These are phyloP conservation scores for Brachystomella parvula DNA, from an alignment of 1,140 invertebrate species.

Conservation along the genomic window DNA sequence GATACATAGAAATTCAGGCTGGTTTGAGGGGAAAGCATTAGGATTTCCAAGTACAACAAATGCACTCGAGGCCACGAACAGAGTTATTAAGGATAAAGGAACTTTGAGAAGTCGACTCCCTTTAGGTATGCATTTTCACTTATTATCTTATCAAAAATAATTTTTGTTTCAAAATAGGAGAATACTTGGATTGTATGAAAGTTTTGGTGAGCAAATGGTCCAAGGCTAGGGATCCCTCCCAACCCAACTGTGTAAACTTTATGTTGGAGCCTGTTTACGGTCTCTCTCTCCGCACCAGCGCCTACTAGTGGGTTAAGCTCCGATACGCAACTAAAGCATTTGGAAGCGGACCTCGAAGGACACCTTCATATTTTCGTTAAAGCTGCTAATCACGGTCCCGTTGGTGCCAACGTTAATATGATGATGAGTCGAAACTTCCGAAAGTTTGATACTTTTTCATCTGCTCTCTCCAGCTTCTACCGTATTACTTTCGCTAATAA, in stretches of 20 bases:
- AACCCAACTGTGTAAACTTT: not conserved
- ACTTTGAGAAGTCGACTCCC: not conserved
- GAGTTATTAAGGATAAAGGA: not conserved
- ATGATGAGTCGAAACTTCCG: no score
- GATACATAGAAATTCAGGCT: not conserved
- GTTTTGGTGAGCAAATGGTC: not conserved
- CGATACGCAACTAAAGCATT: no score
- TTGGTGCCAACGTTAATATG: no score
- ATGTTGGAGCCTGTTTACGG: not conserved
- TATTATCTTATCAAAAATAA: not conserved
- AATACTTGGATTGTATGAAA: not conserved
- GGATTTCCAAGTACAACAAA: conserved; percentile 1
- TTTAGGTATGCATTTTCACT: not conserved
- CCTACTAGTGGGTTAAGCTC: not conserved
- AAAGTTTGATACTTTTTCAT: no score
- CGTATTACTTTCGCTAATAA: no score
- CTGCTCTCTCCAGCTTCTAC: no score
- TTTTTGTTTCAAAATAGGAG: not conserved
- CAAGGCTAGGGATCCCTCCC: not conserved
- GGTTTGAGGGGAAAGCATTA: not conserved
- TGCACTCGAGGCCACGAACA: not conserved
- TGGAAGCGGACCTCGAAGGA: no score
- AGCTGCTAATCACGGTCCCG: no score
- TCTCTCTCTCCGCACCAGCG: not conserved
- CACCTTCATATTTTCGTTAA: no score